A percentile compares a stretch with the other conserved stretches of the same genome.
Conservation (phyloP, 2,113 vertebrate species). For the Falcunculus frontatus region DNA sequence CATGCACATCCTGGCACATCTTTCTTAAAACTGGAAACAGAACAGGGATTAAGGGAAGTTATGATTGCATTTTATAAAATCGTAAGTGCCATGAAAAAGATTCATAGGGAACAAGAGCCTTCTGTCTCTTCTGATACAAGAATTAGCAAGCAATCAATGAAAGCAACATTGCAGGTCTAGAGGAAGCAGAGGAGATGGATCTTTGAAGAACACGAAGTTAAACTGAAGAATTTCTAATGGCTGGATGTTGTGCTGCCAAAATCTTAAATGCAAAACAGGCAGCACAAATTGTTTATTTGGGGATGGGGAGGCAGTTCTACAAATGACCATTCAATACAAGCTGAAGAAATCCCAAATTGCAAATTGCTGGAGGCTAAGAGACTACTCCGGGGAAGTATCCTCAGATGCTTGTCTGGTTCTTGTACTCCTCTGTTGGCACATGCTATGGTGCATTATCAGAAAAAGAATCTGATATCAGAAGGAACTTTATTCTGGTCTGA, state of each 20-base stretch:
- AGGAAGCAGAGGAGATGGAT: not conserved
- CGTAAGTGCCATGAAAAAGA: not conserved
- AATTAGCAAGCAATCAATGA: not conserved
- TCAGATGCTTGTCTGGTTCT: not conserved
- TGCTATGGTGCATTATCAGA: not conserved
- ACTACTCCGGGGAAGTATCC: not conserved
- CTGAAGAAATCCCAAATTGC: not conserved
- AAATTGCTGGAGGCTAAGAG: not conserved
- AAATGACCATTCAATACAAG: not conserved
- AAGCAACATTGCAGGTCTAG: not conserved
- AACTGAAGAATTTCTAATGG: not conserved
- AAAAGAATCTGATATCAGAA: not conserved
- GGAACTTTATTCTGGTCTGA: not conserved
- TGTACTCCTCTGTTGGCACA: not conserved
- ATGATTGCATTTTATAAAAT: not conserved
- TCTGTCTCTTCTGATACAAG: not conserved
- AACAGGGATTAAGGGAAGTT: not conserved
- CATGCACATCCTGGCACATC: not conserved
- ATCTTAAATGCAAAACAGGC: not conserved
- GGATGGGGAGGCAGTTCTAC: not conserved
- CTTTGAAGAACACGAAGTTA: not conserved
- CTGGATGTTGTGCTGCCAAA: not conserved
- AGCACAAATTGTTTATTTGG: not conserved
- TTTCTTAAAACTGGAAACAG: not conserved
- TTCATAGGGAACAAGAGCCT: not conserved